Conservation (phyloP, 2,797 vertebrate genomes). For the Nannoperca australis region DNA sequence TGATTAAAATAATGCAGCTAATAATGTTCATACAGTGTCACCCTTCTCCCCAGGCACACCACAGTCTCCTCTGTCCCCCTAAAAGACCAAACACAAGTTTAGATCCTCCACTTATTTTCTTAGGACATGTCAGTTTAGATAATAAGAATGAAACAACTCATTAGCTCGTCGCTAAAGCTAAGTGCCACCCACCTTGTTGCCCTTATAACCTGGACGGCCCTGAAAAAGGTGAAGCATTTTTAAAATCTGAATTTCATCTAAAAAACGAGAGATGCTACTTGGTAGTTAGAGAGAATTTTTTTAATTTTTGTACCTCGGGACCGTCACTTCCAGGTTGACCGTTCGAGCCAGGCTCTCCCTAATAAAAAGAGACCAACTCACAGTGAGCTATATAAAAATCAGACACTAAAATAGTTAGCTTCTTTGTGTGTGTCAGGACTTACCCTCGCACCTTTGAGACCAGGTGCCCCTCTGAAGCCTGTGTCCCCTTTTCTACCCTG, state of each 20-base stretch:
- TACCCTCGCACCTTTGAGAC: conserved; percentile 79
- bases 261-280: not conserved
- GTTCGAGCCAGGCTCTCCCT: conserved; percentile 86
- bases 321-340: conserved; percentile 87
- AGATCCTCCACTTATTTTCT: not conserved
- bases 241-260: not conserved
- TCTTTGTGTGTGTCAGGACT: conserved; percentile 2
- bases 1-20: not conserved
- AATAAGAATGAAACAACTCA: not conserved
- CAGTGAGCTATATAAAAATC: conserved; percentile 5
- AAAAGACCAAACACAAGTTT: conserved; percentile 58
- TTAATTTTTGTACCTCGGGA: conserved; percentile 78
- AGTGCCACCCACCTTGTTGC: conserved; percentile 86
- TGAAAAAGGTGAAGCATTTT: conserved; percentile 61
- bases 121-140: not conserved
- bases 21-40: conserved; percentile 82
- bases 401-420: not conserved
- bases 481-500: conserved; percentile 84
- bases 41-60: conserved; percentile 90
- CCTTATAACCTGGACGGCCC: conserved; percentile 89
- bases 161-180: not conserved
- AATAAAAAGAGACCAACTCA: conserved; percentile 10
- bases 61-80: conserved; percentile 91
- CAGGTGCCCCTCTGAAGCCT: conserved; percentile 75
- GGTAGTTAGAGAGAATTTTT: not conserved